phyloP scores from a whole-genome alignment of 2,113 vertebrate genomes.

The Anseranas semipalmata region DNA sequence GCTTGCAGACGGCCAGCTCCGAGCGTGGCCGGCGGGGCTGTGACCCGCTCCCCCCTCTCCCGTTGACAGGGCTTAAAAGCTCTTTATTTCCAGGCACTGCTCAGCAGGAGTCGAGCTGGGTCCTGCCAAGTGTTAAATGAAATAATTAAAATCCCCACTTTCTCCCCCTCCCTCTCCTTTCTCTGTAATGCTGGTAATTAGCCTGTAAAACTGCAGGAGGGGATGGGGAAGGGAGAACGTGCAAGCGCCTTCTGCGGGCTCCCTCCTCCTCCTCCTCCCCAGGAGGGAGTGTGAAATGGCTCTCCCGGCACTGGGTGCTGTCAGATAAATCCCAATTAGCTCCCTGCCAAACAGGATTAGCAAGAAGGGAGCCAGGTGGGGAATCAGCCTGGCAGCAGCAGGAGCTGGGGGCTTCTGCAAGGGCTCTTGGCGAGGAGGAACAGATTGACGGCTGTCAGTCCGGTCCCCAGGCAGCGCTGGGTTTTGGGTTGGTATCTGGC shows the following conservation, averaged over 20 bases:
- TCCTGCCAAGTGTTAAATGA: slow-evolving; percentile 55
- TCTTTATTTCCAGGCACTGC: slow-evolving; percentile 8
- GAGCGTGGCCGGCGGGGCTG: background rate
- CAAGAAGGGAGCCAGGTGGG: background rate
- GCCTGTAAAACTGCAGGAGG: slow-evolving; percentile 24
- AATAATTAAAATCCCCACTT: slow-evolving; percentile 42
- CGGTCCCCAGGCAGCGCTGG: background rate
- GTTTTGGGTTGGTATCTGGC: background rate
- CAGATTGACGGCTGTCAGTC: slow-evolving; percentile 20
- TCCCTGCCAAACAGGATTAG: slow-evolving; percentile 43
- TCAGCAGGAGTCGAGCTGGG: slow-evolving; percentile 34
- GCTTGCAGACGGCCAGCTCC: rapidly evolving
- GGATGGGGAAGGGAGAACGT: background rate
- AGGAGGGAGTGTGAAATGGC: background rate
- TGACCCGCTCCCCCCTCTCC: background rate
- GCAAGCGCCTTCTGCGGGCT: background rate
- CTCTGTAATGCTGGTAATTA: slow-evolving; percentile 36
- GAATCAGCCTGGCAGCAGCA: slow-evolving; percentile 1
- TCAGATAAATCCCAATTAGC: slow-evolving; percentile 50
- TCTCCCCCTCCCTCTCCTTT: background rate
- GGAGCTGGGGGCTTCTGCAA: background rate
- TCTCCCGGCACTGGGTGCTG: slow-evolving; percentile 11
- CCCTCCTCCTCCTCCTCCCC: background rate
- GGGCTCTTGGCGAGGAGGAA: background rate
- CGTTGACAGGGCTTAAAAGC: background rate